These are phyloP conservation scores for Lepidocyrtoides sp. DNA, from an alignment of 2,888 invertebrate genomes.

Conservation along the genomic window DNA sequence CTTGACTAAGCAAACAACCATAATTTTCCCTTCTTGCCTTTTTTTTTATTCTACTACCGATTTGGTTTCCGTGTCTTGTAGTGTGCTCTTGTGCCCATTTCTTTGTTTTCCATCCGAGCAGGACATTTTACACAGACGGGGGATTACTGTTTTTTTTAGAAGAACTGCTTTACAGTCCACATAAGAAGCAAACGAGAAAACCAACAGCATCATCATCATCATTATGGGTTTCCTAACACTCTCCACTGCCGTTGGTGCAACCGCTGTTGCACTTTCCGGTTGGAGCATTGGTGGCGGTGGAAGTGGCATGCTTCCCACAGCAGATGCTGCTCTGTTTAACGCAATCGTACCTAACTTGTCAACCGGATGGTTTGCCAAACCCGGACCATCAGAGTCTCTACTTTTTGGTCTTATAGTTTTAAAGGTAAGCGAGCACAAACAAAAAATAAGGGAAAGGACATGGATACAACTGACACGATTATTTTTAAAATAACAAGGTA, in stretches of 20 bases:
- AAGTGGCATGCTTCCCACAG: conserved; percentile 26
- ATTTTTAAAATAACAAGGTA: not conserved
- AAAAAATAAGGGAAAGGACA: not conserved
- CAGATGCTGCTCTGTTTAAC: conserved; percentile 81
- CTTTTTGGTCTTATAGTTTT: conserved; percentile 82
- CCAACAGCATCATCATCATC: not conserved
- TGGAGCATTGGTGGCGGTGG: conserved; percentile 6
- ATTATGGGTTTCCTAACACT: conserved; percentile 64
- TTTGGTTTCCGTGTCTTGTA: conserved; percentile 1
- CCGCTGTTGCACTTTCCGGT: conserved; percentile 60
- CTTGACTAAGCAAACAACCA: not conserved
- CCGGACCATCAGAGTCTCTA: conserved; percentile 82
- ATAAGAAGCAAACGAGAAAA: not conserved
- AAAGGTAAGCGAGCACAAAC: conserved; percentile 77
- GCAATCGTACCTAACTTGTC: conserved; percentile 83
- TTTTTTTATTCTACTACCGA: not conserved
- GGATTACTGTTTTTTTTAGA: not conserved
- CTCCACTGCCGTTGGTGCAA: conserved; percentile 62
- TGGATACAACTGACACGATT: conserved; percentile 18
- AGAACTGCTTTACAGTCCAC: not conserved
- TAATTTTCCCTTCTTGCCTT: not conserved
- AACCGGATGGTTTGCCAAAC: conserved; percentile 83
- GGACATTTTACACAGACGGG: not conserved
- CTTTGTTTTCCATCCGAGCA: not conserved
- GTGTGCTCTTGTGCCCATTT: not conserved